Evolutionary conservation across 2,888 invertebrate genomes (phyloP).

Genomic region (Drosophila kambysellisi): DNA sequence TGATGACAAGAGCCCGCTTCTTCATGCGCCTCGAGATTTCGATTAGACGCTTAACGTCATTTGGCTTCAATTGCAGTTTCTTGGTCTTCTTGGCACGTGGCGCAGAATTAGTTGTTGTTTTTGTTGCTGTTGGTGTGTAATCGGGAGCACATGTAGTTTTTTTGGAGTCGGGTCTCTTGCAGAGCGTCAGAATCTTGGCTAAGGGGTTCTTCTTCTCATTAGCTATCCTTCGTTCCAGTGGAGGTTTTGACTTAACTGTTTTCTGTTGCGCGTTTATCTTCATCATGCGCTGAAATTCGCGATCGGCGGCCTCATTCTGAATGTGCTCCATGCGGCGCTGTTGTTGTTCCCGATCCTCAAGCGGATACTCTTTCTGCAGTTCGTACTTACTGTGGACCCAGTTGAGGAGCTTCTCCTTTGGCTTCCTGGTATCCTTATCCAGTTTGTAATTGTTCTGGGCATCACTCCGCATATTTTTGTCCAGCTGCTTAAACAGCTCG

Average conservation of each 20-base stretch:
- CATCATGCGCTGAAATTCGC: conserved; percentile 30
- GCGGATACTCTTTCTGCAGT: neutral
- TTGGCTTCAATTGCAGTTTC: neutral
- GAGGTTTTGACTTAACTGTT: neutral
- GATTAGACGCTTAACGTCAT: conserved; percentile 8
- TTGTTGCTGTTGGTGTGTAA: neutral
- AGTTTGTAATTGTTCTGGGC: neutral
- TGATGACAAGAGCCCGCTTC: conserved; percentile 35
- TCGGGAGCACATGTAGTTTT: neutral
- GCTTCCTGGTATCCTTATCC: neutral
- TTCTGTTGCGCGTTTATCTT: conserved; percentile 8
- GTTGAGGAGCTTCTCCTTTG: neutral
- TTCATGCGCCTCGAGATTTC: conserved; percentile 29
- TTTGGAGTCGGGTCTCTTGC: neutral
- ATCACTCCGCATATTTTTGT: conserved; percentile 8
- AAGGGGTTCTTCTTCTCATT: neutral
- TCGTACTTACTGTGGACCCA: conserved; percentile 7
- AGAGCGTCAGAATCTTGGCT: neutral
- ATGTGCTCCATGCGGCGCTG: conserved; percentile 18
- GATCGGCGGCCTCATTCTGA: conserved; percentile 38
- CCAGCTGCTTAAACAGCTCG: conserved; percentile 23
- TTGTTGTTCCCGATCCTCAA: neutral
- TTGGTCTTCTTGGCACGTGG: neutral
- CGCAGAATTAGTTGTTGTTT: neutral
- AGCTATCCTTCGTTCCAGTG: neutral